Evolutionary conservation across 2,113 vertebrate genomes (phyloP).

Genomic region (Glaucomys volans): DNA sequence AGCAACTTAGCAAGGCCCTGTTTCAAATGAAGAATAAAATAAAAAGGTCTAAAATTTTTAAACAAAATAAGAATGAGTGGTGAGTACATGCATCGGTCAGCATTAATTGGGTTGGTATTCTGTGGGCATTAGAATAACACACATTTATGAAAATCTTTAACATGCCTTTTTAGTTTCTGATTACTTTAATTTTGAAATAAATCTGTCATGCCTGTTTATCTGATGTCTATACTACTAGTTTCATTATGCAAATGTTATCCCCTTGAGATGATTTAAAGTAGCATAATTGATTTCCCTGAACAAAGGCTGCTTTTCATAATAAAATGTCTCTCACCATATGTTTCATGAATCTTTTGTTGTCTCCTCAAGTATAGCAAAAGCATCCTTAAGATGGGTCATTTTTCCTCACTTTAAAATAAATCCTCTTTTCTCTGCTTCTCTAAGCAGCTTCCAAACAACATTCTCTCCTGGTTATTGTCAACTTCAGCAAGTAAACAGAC

Average conservation of each 20-base stretch:
- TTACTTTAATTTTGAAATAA: neutral
- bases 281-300: constrained; percentile 71
- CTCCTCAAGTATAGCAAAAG: constrained; percentile 64
- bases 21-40: too few relatives aligned
- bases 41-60: neutral
- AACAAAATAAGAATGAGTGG: neutral
- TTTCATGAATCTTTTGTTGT: constrained; percentile 71
- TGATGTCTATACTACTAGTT: neutral
- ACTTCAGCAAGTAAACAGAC: neutral
- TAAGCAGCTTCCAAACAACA: neutral
- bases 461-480: neutral
- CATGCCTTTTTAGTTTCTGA: neutral
- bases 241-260: constrained; percentile 62
- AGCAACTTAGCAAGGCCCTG: too few relatives aligned
- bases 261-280: constrained; percentile 61
- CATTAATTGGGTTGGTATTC: neutral
- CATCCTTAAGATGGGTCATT: constrained; percentile 35
- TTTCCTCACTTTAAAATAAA: neutral
- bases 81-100: neutral
- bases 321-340: constrained; percentile 71
- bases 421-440: constrained; percentile 26
- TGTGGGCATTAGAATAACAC: neutral
- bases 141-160: neutral
- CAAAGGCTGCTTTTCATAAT: constrained; percentile 62
- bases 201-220: neutral